Conservation (phyloP, 2,888 invertebrate species). For the Drosophila kanekoi region DNA sequence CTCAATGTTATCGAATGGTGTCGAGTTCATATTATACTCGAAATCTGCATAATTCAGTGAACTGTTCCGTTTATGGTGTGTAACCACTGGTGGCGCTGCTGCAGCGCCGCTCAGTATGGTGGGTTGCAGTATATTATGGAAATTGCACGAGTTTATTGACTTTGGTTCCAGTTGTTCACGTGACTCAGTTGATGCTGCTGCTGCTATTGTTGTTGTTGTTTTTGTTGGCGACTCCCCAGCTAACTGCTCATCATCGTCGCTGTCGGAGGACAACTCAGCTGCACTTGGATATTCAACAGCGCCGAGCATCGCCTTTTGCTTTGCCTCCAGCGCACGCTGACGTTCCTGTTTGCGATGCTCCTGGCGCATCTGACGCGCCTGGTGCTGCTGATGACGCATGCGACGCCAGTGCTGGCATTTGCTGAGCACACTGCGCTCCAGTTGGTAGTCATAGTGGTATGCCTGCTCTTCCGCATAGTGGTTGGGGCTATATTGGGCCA, state of each 20-base stretch:
- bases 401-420: constrained; percentile 90
- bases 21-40: constrained; percentile 93
- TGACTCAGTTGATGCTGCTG: constrained; percentile 46
- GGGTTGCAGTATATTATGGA: constrained; percentile 84
- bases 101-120: constrained; percentile 75
- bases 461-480: constrained; percentile 86
- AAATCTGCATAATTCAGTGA: constrained; percentile 90
- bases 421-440: constrained; percentile 90
- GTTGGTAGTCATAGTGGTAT: constrained; percentile 89
- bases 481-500: constrained; percentile 86
- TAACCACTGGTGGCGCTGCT: constrained; percentile 43
- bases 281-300: constrained; percentile 88
- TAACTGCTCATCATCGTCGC: constrained; percentile 48
- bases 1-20: constrained; percentile 97
- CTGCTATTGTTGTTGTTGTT: constrained; percentile 9
- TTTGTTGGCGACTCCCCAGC: constrained; percentile 10
- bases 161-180: constrained; percentile 64
- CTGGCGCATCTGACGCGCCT: constrained; percentile 87
- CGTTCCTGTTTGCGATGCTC: constrained; percentile 87
- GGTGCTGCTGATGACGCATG: constrained; percentile 88
- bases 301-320: constrained; percentile 86
- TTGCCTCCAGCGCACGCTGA: constrained; percentile 87
- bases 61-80: constrained; percentile 73
- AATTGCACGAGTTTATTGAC: constrained; percentile 77
- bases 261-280: constrained; percentile 87